phyloP scores from a whole-genome alignment of 2,113 vertebrate genomes.

The Atractosteus spatula region DNA sequence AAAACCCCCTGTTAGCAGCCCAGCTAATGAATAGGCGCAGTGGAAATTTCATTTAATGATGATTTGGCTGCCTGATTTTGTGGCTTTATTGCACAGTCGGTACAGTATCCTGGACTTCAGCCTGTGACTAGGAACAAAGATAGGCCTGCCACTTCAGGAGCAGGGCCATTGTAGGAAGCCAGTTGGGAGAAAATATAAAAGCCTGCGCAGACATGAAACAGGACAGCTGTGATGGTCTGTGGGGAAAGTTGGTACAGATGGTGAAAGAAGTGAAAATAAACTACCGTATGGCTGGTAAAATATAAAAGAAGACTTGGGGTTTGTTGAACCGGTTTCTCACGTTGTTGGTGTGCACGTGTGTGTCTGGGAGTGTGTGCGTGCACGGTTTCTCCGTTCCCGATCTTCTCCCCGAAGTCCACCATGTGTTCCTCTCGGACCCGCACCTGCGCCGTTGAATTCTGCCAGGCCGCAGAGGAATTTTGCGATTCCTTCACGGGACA shows the following conservation, averaged over 20 bases:
- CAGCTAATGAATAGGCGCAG: constrained; percentile 22
- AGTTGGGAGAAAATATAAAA: constrained; percentile 41
- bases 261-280: constrained; percentile 54
- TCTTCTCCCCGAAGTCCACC: too few relatives aligned
- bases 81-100: constrained; percentile 11
- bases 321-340: constrained; percentile 28
- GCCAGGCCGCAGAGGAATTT: too few relatives aligned
- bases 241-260: constrained; percentile 73
- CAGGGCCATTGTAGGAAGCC: constrained; percentile 33
- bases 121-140: constrained; percentile 13
- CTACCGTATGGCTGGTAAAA: constrained; percentile 51
- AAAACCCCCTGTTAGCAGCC: constrained; percentile 15
- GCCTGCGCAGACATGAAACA: constrained; percentile 63
- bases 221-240: constrained; percentile 75
- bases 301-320: constrained; percentile 39
- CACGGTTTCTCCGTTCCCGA: too few relatives aligned
- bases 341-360: constrained; percentile 14
- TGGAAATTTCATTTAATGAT: constrained; percentile 22
- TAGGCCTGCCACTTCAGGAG: constrained; percentile 28
- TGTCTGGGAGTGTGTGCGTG: constrained; percentile 18
- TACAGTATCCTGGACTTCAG: constrained; percentile 1
- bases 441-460: too few relatives aligned
- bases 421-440: too few relatives aligned
- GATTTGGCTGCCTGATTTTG: constrained; percentile 6
- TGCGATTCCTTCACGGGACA: too few relatives aligned